Percentiles rank a stretch among this genome's conserved stretches.
Evolutionary conservation across 2,113 vertebrate genomes (phyloP).

Genomic region (Anoura caudifer): DNA sequence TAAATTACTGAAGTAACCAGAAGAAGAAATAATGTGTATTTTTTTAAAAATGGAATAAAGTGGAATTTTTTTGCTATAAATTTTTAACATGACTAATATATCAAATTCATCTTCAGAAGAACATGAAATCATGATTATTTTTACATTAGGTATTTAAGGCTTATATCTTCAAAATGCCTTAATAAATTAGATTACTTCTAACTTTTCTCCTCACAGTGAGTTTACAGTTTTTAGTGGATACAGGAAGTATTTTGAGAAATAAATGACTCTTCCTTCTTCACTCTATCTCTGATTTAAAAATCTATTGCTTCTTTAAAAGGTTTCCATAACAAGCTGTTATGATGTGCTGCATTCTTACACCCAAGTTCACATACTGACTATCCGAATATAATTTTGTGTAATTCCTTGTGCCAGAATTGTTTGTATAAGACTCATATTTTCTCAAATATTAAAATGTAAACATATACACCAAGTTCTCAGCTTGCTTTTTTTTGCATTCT

Average conservation of each 20-base stretch:
- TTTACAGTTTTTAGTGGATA: background rate
- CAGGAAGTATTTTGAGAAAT: background rate
- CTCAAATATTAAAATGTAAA: constrained; percentile 63
- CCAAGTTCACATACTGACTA: background rate
- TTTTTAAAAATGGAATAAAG: background rate
- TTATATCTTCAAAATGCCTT: background rate
- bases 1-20: constrained; percentile 13
- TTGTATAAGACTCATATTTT: constrained; percentile 54
- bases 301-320: constrained; percentile 5
- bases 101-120: background rate
- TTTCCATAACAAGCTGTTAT: background rate
- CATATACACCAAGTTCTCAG: background rate
- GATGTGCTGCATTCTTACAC: background rate
- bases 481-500: constrained; percentile 33
- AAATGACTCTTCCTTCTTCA: background rate
- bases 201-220: background rate
- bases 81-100: background rate
- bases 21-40: background rate
- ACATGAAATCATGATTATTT: background rate
- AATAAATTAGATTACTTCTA: background rate
- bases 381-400: background rate
- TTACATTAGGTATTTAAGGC: background rate
- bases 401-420: constrained; percentile 21
- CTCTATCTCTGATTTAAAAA: background rate
- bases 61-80: constrained; percentile 15